Evolutionary conservation across 2,113 vertebrate species (phyloP), one percentile per base, ranked within the genome.

Genomic region (Cranoglanis bouderius): DNA sequence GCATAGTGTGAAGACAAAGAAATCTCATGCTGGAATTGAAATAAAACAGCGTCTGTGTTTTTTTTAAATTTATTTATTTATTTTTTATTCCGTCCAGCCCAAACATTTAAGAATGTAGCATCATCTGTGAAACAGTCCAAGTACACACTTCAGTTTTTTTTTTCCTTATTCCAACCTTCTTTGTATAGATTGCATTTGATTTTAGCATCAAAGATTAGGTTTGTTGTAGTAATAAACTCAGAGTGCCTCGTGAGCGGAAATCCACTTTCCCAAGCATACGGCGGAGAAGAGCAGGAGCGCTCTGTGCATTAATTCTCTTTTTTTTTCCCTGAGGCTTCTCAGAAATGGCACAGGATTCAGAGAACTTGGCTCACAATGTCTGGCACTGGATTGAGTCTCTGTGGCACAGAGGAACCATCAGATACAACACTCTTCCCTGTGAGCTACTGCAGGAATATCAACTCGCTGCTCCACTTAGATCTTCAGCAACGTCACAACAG

Each of bases 381-480:
- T 94, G 94, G 88, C 86, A 86, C 74, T 1, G 16, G 35, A 59
- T 74, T 1, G 19, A 87, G 59, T 35, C 61, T 90, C 59, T 40
- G 46, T 24, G 35, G 61, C n/a, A 24, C 46, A 87, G 61, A 65
- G 59, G 32, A 49, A 46, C 38, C 29, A 32, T 84, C 77, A 63
- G n/a, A 40, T 83, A 35, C 16, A 16, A 67, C 24, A 65, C 38
- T 46, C 26, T 21, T 85, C 8, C 49, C 29, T 57, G 32, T 29
- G 16, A 40, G 85, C 32, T 43, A 32, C 32, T 53, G 46, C n/a
- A 89, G 92, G 89, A 91, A 88, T 77, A 91, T 87, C 86, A 90
- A 88, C 92, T 93, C 92, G 89, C 92, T 93, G 93, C 93, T 94
- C 93, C 94, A 92, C 90, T 93, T 92, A 94, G 93, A 94, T 92